Conservation (phyloP, 2,888 invertebrate genomes). For the Drosophila diplacantha region DNA sequence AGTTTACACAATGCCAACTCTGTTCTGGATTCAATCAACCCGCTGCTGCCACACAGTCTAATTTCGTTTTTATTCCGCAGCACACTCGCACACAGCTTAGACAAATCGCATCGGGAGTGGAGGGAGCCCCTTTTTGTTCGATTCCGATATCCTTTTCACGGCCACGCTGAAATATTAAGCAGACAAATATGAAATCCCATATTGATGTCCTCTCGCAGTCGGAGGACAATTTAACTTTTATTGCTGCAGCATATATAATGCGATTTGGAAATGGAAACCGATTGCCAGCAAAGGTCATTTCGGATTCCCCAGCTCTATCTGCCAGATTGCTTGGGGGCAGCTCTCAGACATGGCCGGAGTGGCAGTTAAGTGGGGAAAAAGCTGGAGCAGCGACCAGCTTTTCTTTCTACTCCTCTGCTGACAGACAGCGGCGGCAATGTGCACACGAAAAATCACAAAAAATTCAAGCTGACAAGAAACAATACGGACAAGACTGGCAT, state of each 20-base stretch:
- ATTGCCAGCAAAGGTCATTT: constrained; percentile 66
- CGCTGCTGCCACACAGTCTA: constrained; percentile 40
- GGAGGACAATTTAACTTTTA: constrained; percentile 67
- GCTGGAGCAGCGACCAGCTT: constrained; percentile 30
- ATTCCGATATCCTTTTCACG: constrained; percentile 59
- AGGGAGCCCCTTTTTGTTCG: constrained; percentile 12
- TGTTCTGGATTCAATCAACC: constrained; percentile 38
- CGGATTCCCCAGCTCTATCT: constrained; percentile 13
- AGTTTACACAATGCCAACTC: constrained; percentile 25
- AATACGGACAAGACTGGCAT: constrained; percentile 50
- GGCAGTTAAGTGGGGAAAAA: constrained; percentile 34
- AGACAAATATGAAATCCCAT: constrained; percentile 66
- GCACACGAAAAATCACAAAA: constrained; percentile 61
- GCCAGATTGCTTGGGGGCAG: constrained; percentile 19
- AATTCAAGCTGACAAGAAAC: constrained; percentile 62
- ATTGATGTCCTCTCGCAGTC: constrained; percentile 43
- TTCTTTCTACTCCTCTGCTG: constrained; percentile 57
- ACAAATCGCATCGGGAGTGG: constrained; percentile 36
- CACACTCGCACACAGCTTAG: constrained; percentile 24
- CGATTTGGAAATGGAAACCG: constrained; percentile 64
- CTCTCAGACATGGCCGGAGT: constrained; percentile 44
- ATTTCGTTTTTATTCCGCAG: constrained; percentile 50
- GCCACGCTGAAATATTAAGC: constrained; percentile 64
- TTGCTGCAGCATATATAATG: constrained; percentile 61
- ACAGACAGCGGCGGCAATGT: constrained; percentile 47